Evolutionary conservation across 2,113 vertebrate genomes (phyloP), one percentile per base, ranked within the genome.

Genomic region (Acanthisitta chloris): DNA sequence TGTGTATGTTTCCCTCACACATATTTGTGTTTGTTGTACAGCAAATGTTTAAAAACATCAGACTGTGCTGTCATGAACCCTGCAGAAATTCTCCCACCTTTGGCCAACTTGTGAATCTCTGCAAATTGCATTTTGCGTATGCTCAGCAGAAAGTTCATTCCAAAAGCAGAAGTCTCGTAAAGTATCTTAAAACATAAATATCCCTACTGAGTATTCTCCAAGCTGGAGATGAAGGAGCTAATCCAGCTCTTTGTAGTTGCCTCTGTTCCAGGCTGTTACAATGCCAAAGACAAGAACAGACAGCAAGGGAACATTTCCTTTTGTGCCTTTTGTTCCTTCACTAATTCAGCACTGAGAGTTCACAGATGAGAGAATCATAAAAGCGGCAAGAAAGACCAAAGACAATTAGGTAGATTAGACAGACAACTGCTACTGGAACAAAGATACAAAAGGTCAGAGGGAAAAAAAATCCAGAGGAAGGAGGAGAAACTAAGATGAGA

Each of bases 361-460:
- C 95, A 94, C 91, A 96, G 86, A 95, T 64, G 81, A 94, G 58
- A 90, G 43, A 83, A 93, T 79, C 67, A 73, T 61, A 54, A 83
- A 90, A 92, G 67, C 80, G 29, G 34, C 64, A 80, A 93, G 66
- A 77, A 90, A 95, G 34, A 80, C 42, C 76, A 93, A 95, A 95
- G 82, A 93, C 88, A 95, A 97, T 93, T 95, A 97, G 80, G 86
- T 66, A 95, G 90, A 97, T 96, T 88, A 96, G 86, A 93, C 36
- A 92, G 88, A 92, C 67, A 94, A 93, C 86, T 81, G 67, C 59
- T 92, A 71, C 57, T 54, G 42, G 59, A 93, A 90, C 18, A 81
- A 58, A 6, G 51, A 94, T 49, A 88, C 72, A 95, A 92, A 93
- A 88, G 91, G 79, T 93, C 86, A 83, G 64, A 62, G 26, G 34